A percentile compares a stretch with the other conserved stretches of the same genome.
Evolutionary conservation across 2,888 invertebrate species (phyloP).

Genomic region (Palloptera scutellata): DNA sequence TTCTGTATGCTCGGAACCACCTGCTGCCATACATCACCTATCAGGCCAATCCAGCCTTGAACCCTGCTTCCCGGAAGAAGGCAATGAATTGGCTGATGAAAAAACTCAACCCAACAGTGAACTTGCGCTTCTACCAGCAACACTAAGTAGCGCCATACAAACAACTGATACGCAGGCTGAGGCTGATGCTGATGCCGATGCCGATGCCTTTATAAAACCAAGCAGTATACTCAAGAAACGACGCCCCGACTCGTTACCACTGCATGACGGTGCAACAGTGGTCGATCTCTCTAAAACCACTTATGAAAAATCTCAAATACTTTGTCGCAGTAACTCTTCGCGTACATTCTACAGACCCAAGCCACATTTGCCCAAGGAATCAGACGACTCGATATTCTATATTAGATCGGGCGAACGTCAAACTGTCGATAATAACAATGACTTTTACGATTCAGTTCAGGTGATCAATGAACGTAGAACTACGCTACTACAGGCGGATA

Average conservation of each 20-base stretch:
- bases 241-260: constrained; percentile 57
- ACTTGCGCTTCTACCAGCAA: constrained; percentile 3
- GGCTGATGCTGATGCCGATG: constrained; percentile 11
- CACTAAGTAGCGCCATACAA: constrained; percentile 10
- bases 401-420: constrained; percentile 48
- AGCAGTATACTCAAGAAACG: constrained; percentile 49
- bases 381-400: constrained; percentile 60
- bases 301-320: constrained; percentile 34
- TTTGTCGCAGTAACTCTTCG: constrained; percentile 60
- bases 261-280: constrained; percentile 41
- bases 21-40: constrained; percentile 55
- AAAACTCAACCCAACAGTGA: constrained; percentile 12
- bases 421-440: constrained; percentile 44
- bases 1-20: constrained; percentile 63
- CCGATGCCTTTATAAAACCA: constrained; percentile 26
- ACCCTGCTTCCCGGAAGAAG: constrained; percentile 62
- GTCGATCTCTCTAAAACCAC: constrained; percentile 27
- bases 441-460: constrained; percentile 60
- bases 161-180: constrained; percentile 32
- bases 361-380: constrained; percentile 52
- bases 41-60: constrained; percentile 64
- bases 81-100: constrained; percentile 42
- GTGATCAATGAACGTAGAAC: constrained; percentile 63
- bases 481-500: constrained; percentile 60
- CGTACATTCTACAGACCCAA: constrained; percentile 61